These are phyloP conservation scores for Synergus gifuensis DNA, from an alignment of 2,888 invertebrate genomes.

Conservation along the genomic window DNA sequence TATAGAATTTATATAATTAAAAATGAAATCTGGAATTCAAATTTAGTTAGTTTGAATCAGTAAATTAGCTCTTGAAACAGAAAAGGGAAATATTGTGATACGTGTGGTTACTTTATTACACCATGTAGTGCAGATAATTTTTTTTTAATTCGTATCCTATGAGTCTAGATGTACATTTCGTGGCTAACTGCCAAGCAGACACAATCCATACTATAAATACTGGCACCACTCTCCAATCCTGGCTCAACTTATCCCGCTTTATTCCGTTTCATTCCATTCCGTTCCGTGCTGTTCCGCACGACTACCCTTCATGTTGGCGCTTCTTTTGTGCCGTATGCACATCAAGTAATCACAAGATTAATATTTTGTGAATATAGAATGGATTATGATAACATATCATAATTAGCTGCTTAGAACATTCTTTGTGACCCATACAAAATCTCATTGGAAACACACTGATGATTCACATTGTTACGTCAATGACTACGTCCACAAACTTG, in stretches of 20 bases:
- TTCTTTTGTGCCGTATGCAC: neutral
- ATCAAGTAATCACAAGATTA: neutral
- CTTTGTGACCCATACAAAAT: neutral
- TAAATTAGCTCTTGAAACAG: neutral
- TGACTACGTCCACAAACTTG: too few relatives aligned
- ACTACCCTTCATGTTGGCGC: conserved; percentile 46
- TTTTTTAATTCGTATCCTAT: conserved; percentile 58
- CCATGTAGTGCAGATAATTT: neutral
- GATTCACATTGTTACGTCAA: too few relatives aligned
- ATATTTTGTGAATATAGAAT: neutral
- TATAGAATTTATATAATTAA: neutral
- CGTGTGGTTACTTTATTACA: conserved; percentile 6
- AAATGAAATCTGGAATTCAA: neutral
- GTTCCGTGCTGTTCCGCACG: conserved; percentile 57
- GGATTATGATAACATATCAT: neutral
- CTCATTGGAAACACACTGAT: too few relatives aligned
- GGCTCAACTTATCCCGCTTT: conserved; percentile 54
- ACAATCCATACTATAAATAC: conserved; percentile 76
- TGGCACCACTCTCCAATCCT: conserved; percentile 61
- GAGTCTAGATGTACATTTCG: conserved; percentile 55
- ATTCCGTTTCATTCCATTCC: conserved; percentile 53
- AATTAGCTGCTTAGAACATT: neutral
- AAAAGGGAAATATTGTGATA: neutral
- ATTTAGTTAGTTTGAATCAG: too few relatives aligned
- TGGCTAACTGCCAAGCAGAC: conserved; percentile 74